A percentile compares a stretch with the other conserved stretches of the same genome.
These are phyloP conservation scores for Cotesia congregata DNA, from an alignment of 2,888 invertebrate species.

Conservation along the genomic window DNA sequence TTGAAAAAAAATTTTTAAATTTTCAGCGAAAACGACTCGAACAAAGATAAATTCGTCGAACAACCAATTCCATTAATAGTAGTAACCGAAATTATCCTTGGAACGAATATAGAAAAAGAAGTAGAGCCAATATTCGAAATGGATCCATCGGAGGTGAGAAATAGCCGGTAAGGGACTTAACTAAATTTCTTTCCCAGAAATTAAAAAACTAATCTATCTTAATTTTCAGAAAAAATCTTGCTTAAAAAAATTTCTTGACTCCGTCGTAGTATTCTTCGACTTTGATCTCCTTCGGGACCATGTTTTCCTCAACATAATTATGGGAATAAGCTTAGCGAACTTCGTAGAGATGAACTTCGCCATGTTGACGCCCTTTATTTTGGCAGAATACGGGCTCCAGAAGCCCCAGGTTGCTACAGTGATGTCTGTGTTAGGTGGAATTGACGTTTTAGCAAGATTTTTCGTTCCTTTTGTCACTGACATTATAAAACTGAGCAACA, in stretches of 20 bases:
- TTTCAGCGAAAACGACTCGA: neutral
- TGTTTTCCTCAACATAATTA: constrained; percentile 79
- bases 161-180: constrained; percentile 37
- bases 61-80: neutral
- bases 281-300: constrained; percentile 79
- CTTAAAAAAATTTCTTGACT: constrained; percentile 70
- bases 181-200: too few species aligned
- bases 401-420: constrained; percentile 77
- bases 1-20: too few species aligned
- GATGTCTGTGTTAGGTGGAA: constrained; percentile 79
- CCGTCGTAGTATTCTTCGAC: constrained; percentile 78
- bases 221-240: constrained; percentile 34
- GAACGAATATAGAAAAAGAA: constrained; percentile 6
- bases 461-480: constrained; percentile 79
- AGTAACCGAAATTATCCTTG: neutral
- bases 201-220: too few species aligned
- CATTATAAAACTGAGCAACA: constrained; percentile 79
- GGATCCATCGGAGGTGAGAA: constrained; percentile 45
- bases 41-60: neutral
- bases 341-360: constrained; percentile 83
- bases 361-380: constrained; percentile 80
- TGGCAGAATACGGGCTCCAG: constrained; percentile 77
- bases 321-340: constrained; percentile 80
- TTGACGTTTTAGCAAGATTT: constrained; percentile 78
- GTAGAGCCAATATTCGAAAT: constrained; percentile 28